These are phyloP conservation scores for Neolamprologus falcicula DNA, from an alignment of 2,113 vertebrate genomes.

Conservation along the genomic window DNA sequence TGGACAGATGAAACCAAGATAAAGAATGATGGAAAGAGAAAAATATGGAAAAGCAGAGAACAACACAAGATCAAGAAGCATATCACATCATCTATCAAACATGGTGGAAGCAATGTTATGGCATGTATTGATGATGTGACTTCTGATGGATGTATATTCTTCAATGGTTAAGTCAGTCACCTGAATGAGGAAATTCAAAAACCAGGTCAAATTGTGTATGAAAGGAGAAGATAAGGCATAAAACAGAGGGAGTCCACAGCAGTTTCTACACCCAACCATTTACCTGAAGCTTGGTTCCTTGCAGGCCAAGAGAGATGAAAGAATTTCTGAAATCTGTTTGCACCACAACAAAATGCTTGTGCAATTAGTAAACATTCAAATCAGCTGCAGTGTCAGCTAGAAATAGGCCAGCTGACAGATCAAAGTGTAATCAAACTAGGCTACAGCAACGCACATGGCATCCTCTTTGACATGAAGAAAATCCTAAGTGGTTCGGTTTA, in stretches of 20 bases:
- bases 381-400: background rate
- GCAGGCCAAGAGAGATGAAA: background rate
- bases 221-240: background rate
- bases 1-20: background rate
- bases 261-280: slow-evolving; percentile 11
- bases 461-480: background rate
- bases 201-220: background rate
- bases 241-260: background rate
- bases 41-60: background rate
- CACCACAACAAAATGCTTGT: background rate
- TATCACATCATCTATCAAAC: background rate
- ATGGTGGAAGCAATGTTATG: background rate
- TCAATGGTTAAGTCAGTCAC: background rate
- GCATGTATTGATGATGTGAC: background rate
- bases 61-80: background rate
- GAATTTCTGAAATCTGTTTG: background rate
- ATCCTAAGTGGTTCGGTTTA: background rate
- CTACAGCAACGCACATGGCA: background rate
- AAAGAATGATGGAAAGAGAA: background rate
- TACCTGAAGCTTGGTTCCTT: background rate
- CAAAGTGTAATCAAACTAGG: background rate
- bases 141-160: background rate
- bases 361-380: background rate
- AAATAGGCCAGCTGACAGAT: background rate
- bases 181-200: background rate